Evolutionary conservation across 1,140 invertebrate genomes (phyloP).

Genomic region (Drosophila lacteicornis): DNA sequence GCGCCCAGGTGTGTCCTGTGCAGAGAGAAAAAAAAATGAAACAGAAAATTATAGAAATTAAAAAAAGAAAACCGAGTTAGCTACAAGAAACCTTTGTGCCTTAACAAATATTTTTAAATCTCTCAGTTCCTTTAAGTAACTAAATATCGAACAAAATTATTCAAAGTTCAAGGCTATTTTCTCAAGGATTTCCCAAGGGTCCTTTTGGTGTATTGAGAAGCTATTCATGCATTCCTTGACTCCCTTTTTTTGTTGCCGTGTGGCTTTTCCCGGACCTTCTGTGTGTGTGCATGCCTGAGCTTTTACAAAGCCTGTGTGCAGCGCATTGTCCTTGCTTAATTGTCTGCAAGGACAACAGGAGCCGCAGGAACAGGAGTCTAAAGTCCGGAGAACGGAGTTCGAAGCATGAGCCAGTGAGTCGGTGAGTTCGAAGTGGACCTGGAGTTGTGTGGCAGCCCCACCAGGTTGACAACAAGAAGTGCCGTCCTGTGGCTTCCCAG

Average conservation of each 20-base stretch:
- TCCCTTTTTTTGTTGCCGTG: slow-evolving; percentile 11
- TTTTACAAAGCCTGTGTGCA: slow-evolving; percentile 53
- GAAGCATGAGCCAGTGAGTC: slow-evolving; percentile 6
- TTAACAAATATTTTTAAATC: not conserved
- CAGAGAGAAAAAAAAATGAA: slow-evolving; percentile 7
- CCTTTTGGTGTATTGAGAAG: not conserved
- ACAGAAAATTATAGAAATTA: too few relatives aligned
- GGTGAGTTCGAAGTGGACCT: slow-evolving; percentile 13
- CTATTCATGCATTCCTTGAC: not conserved
- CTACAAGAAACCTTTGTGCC: not conserved
- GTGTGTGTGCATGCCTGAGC: slow-evolving; percentile 44
- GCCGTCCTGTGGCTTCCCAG: slow-evolving; percentile 41
- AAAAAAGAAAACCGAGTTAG: too few relatives aligned
- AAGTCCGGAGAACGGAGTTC: slow-evolving; percentile 9
- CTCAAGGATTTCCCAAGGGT: not conserved
- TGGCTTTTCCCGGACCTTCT: slow-evolving; percentile 10
- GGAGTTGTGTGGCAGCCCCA: slow-evolving; percentile 8
- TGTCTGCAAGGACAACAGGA: slow-evolving; percentile 75
- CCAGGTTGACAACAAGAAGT: slow-evolving; percentile 56
- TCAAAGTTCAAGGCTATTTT: not conserved
- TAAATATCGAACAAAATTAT: not conserved
- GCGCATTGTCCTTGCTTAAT: slow-evolving; percentile 79
- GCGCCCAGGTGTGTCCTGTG: slow-evolving; percentile 9
- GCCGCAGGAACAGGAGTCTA: slow-evolving; percentile 19
- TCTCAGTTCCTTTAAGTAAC: not conserved